A percentile compares a stretch with the other conserved stretches of the same genome.
phyloP scores from a whole-genome alignment of 2,797 vertebrate species.

The Sorex maritimensis region DNA sequence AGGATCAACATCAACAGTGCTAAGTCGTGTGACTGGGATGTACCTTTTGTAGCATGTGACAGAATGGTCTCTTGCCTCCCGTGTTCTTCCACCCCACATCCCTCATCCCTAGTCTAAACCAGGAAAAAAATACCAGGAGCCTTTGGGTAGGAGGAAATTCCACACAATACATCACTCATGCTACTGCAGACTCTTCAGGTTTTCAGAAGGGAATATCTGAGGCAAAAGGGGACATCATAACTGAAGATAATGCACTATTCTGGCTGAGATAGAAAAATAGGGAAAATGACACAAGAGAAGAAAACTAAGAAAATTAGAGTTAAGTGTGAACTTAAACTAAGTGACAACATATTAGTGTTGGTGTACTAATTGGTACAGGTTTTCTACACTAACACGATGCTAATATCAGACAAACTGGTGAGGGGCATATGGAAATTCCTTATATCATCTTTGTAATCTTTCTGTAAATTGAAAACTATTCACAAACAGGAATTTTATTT shows the following conservation, averaged over 20 bases:
- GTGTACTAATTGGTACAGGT: not conserved
- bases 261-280: too few relatives aligned
- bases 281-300: not conserved
- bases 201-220: constrained; percentile 2
- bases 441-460: constrained; percentile 16
- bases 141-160: constrained; percentile 1
- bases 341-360: not conserved
- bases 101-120: not conserved
- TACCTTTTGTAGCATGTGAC: not conserved
- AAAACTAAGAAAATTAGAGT: not conserved
- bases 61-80: not conserved
- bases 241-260: not conserved
- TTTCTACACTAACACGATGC: not conserved
- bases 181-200: not conserved
- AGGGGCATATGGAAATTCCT: not conserved
- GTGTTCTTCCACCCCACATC: not conserved
- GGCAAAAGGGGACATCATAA: not conserved
- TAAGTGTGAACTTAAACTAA: not conserved
- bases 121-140: not conserved
- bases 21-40: not conserved
- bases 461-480: constrained; percentile 47
- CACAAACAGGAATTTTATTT: constrained; percentile 30
- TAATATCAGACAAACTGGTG: not conserved
- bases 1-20: not conserved
- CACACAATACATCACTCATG: not conserved